These are phyloP conservation scores for Hoplodrina blanda DNA, from an alignment of 2,888 invertebrate genomes.

Conservation along the genomic window DNA sequence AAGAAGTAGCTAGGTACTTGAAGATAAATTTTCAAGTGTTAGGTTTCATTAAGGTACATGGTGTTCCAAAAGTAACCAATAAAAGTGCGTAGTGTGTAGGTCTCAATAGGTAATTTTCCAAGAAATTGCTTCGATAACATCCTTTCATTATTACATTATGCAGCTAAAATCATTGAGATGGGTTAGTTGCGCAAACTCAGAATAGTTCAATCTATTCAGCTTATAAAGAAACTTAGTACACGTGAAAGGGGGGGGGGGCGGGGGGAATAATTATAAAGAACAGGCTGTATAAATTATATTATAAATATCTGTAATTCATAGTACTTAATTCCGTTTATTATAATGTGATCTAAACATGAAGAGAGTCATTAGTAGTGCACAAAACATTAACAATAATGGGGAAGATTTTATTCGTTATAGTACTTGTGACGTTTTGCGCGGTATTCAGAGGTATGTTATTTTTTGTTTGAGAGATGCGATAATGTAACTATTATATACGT, in stretches of 20 bases:
- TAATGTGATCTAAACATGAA: background rate
- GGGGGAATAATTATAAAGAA: slow-evolving; percentile 1
- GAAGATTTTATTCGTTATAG: slow-evolving; percentile 5
- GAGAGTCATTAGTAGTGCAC: slow-evolving; percentile 3
- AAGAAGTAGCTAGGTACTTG: slow-evolving; percentile 5
- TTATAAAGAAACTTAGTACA: too few species aligned
- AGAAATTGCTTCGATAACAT: too few species aligned
- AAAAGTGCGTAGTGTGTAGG: too few species aligned
- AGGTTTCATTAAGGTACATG: slow-evolving; percentile 1
- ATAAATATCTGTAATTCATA: slow-evolving; percentile 10
- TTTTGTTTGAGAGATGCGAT: background rate
- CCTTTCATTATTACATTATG: too few species aligned
- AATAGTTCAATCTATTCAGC: background rate
- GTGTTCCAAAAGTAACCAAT: slow-evolving; percentile 13
- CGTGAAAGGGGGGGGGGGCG: too few species aligned
- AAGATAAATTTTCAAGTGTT: slow-evolving; percentile 31
- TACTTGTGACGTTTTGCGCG: slow-evolving; percentile 15
- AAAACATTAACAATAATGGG: slow-evolving; percentile 4
- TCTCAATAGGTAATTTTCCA: background rate
- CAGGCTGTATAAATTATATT: slow-evolving; percentile 22
- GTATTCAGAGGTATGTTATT: slow-evolving; percentile 13
- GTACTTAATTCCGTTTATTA: slow-evolving; percentile 1
- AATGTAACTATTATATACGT: too few species aligned
- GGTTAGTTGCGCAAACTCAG: background rate
- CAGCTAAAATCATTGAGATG: too few species aligned